Evolutionary conservation across 2,888 invertebrate species (phyloP).

Genomic region (Eupithecia inturbata): DNA sequence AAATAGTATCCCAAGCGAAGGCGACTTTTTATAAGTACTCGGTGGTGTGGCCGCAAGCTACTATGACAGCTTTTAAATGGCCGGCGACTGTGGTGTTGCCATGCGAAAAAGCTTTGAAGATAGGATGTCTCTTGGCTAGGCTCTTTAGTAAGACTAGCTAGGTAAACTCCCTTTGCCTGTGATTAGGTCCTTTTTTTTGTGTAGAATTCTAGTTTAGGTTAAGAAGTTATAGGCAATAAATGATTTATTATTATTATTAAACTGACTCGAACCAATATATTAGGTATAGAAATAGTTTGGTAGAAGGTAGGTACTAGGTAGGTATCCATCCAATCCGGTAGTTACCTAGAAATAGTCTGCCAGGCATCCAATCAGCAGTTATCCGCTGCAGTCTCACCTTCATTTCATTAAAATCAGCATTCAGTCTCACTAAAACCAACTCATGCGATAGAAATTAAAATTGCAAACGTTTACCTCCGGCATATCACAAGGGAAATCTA

Average conservation of each 20-base stretch:
- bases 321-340: neutral
- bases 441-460: constrained; percentile 19
- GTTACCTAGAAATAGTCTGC: neutral
- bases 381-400: neutral
- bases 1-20: no score
- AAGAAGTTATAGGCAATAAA: no score
- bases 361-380: neutral
- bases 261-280: neutral
- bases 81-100: neutral
- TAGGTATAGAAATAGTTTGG: neutral
- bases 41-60: neutral
- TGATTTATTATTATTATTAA: no score
- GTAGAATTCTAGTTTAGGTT: no score
- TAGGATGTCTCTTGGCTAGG: neutral
- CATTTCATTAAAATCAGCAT: neutral
- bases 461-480: constrained; percentile 38
- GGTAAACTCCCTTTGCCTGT: no score
- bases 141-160: neutral
- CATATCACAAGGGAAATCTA: constrained; percentile 26
- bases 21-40: neutral
- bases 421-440: neutral
- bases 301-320: neutral
- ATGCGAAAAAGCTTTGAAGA: neutral
- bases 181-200: no score
- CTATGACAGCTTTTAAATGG: neutral